Evolutionary conservation across 2,888 invertebrate species (phyloP).

Genomic region (Drosophila bunnanda): DNA sequence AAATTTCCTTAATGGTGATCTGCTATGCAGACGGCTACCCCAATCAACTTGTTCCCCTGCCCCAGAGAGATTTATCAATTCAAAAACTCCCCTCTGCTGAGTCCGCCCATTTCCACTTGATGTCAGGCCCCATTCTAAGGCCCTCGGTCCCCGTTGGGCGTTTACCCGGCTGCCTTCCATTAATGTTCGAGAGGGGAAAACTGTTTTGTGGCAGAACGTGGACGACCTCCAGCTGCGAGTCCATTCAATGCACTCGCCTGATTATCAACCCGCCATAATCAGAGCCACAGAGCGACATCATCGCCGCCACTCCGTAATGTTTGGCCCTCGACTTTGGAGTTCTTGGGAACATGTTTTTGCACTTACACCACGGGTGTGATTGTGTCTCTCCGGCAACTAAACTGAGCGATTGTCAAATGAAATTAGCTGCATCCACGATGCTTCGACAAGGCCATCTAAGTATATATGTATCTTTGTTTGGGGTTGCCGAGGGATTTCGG

Average conservation of each 20-base stretch:
- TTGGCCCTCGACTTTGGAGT: slow-evolving; percentile 15
- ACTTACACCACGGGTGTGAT: slow-evolving; percentile 53
- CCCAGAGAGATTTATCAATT: slow-evolving; percentile 31
- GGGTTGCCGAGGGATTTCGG: slow-evolving; percentile 23
- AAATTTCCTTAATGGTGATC: slow-evolving; percentile 16
- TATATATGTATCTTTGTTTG: slow-evolving; percentile 59
- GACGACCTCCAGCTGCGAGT: slow-evolving; percentile 49
- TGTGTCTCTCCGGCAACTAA: slow-evolving; percentile 17
- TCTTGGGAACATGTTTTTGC: slow-evolving; percentile 74
- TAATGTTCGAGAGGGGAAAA: slow-evolving; percentile 34
- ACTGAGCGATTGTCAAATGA: slow-evolving; percentile 71
- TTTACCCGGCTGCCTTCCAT: slow-evolving; percentile 39
- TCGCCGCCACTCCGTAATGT: slow-evolving; percentile 28
- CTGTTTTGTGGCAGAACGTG: slow-evolving; percentile 34
- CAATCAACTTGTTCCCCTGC: neutral
- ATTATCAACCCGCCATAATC: slow-evolving; percentile 56
- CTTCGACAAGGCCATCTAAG: slow-evolving; percentile 40
- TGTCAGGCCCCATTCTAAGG: slow-evolving; percentile 24
- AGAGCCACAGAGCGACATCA: slow-evolving; percentile 58
- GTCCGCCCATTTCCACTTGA: slow-evolving; percentile 33
- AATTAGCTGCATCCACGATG: slow-evolving; percentile 68
- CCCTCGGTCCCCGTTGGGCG: slow-evolving; percentile 36
- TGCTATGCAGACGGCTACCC: neutral
- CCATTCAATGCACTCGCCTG: slow-evolving; percentile 67
- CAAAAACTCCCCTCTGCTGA: slow-evolving; percentile 25